Base-by-base conservation (phyloP, 2,113 vertebrate genomes). In the Dasyornis broadbenti region DNA sequence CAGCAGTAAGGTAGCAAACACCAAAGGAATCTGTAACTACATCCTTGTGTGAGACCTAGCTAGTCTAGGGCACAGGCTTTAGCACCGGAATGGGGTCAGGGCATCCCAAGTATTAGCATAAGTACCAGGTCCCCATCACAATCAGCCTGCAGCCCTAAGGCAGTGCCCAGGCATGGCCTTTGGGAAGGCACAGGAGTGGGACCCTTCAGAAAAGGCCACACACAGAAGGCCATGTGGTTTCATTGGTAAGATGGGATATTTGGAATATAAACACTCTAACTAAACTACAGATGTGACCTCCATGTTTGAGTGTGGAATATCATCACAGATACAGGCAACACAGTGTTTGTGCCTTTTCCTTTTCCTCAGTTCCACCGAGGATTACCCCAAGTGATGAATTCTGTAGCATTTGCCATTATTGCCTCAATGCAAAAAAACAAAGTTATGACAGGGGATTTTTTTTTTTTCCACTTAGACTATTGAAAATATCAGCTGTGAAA, bases 291-390 rank as follows among this genome's bases (percentile, higher is more conserved):
- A 69, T 13, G 4, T 22, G 13, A 47, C 42, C 26, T 73, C 28
- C 19, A 8, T 33, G 11, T 54, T 72, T 31, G 11, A 26, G 39
- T 37, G 42, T 63, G 54, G n/a, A 82, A 57, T 0, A 1, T 45
- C 20, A 53, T 16, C 16, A 40, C 23, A 54, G 63, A 70, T 37
- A 80, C 17, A 72, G 19, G 6, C 1, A 1, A 30, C 10, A 30
- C 10, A 0, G 0, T 20, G 13, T 72, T 27, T 56, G 17, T n/a
- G 19, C 22, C 50, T 63, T 16, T 30, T 42, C 20, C 30, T 50
- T 60, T 44, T 30, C 28, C 20, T 86, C 2, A 0, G 8, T 53
- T 57, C 24, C 1, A 0, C 14, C 9, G 16, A 68, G 21, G 26
- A 47, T 45, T 56, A 45, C 19, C 7, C 22, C 1, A 2, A 40